Evolutionary conservation across 2,113 vertebrate genomes (phyloP), one percentile per base, ranked within the genome.

Genomic region (Glaucidium brasilianum): DNA sequence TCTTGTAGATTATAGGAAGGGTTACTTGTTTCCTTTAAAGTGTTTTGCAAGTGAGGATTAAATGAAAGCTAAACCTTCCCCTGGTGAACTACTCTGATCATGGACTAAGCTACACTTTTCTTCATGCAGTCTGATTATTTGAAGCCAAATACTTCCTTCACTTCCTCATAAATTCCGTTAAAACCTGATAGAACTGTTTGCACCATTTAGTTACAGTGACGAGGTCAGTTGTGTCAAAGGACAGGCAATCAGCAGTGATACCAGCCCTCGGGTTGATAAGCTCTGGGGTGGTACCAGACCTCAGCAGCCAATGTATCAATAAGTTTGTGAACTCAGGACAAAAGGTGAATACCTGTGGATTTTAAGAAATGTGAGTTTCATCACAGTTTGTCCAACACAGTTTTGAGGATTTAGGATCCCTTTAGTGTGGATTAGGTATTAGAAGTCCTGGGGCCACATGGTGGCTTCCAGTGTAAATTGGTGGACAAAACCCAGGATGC

Each of bases 231-330:
- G 11, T 17, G 55, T 32, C 34, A 12, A 30, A 45, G 59, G 58
- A 20, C 14, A 9, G 27, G 69, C 59, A 3, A 5, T 8, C 22
- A 10, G 58, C 34, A 22, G 39, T 1, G 13, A 6, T 15, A 8
- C 8, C 41, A 4, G n/a, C 60, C 2, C 0, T 15, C 29, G 3
- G 52, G 52, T 8, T 6, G 23, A 5, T 68, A 15, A 37, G 41
- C 41, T 12, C 63, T 39, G 63, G 52, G 41, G n/a, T 59, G 7
- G 26, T 15, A 6, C 78, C 50, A 37, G 50, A 22, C 39, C 67
- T 39, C 27, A 9, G 29, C 3, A 41, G 53, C 32, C 10, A 22
- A 27, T 4, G 6, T 35, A 12, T 26, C 35, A 4, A 6, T 49
- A 17, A 59, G 32, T 66, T 34, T 22, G 30, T 50, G 43, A 58